Percentiles rank a stretch among this genome's conserved stretches.
phyloP scores from a whole-genome alignment of 2,888 invertebrate species.

The Lasius fuliginosus region DNA sequence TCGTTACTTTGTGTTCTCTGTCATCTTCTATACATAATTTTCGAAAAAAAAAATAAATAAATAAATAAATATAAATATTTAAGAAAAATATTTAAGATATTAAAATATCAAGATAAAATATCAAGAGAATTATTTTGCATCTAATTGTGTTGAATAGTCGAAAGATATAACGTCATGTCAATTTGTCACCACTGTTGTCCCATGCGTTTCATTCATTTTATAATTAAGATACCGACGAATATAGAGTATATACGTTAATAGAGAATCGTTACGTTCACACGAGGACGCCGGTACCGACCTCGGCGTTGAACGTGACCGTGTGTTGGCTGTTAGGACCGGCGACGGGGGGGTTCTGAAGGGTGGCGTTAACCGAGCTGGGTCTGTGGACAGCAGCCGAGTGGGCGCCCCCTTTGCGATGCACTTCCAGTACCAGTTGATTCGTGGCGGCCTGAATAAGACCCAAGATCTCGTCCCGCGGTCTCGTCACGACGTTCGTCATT shows the following conservation, averaged over 20 bases:
- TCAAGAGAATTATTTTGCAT: neutral
- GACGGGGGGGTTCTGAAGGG: conserved; percentile 76
- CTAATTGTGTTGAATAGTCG: neutral
- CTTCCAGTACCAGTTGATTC: conserved; percentile 83
- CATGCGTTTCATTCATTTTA: neutral
- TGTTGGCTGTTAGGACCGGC: conserved; percentile 76
- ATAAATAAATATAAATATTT: neutral
- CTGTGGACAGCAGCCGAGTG: conserved; percentile 76
- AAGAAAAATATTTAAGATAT: neutral
- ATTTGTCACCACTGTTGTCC: neutral
- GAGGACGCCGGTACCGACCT: conserved; percentile 96
- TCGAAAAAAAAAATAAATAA: neutral
- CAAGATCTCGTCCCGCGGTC: conserved; percentile 90
- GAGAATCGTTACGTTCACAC: conserved; percentile 87
- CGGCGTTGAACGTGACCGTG: conserved; percentile 93
- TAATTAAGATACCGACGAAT: conserved; percentile 17
- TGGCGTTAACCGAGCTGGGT: conserved; percentile 81
- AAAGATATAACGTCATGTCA: neutral
- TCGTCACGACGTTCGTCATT: conserved; percentile 94
- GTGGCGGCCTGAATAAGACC: conserved; percentile 89
- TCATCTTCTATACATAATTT: neutral
- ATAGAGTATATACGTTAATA: conserved; percentile 5
- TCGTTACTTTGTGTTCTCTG: neutral
- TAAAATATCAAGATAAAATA: neutral
- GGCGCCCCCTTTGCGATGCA: conserved; percentile 82